Percentiles rank a stretch among this genome's conserved stretches.
Evolutionary conservation across 2,888 invertebrate genomes (phyloP).

Genomic region (Lycocerus yunnanus): DNA sequence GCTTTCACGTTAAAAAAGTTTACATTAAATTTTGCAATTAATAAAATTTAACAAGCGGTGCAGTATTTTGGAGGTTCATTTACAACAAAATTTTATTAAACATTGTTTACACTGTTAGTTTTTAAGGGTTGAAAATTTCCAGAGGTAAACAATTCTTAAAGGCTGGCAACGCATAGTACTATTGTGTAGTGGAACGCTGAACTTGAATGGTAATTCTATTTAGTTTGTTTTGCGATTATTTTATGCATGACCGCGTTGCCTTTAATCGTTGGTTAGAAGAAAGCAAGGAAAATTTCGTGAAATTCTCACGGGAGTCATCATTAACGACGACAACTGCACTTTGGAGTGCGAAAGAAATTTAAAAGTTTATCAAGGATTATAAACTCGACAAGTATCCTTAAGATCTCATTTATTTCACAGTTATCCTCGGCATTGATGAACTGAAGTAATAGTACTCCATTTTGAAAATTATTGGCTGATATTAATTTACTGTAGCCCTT

Average conservation of each 20-base stretch:
- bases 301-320: background rate
- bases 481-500: background rate
- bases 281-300: background rate
- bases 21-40: background rate
- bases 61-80: too few relatives aligned
- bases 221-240: background rate
- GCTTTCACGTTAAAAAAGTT: background rate
- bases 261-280: background rate
- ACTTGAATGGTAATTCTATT: background rate
- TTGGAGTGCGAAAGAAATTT: background rate
- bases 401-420: background rate
- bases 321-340: background rate
- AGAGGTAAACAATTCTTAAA: background rate
- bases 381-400: background rate
- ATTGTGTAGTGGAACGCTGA: background rate
- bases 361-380: background rate
- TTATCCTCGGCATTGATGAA: background rate
- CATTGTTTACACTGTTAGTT: background rate
- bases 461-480: background rate
- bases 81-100: too few relatives aligned
- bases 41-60: background rate
- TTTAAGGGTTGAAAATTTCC: background rate
- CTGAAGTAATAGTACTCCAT: background rate
- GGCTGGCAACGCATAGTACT: background rate
- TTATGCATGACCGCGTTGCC: background rate